Conservation (phyloP, 2,888 invertebrate genomes). For the Adelphocoris suturalis region DNA sequence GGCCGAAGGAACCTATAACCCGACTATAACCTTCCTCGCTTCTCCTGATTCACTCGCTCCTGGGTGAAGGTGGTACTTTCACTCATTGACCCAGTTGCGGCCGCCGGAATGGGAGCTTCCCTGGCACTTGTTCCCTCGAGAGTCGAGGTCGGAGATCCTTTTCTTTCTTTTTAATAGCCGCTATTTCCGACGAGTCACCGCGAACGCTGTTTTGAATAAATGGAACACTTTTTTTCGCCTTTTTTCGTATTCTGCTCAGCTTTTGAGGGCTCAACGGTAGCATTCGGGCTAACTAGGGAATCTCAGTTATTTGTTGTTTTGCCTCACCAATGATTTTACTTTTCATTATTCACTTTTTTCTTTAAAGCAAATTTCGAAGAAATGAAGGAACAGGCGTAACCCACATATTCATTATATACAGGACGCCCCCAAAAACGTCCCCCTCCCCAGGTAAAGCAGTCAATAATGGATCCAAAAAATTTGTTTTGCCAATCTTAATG, state of each 20-base stretch:
- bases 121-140: not conserved
- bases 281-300: not conserved
- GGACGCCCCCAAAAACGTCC: no score
- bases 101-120: slow-evolving; percentile 13
- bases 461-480: no score
- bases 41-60: not conserved
- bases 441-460: no score
- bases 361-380: no score
- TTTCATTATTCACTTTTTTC: no score
- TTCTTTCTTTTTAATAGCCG: slow-evolving; percentile 31
- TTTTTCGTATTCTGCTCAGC: not conserved
- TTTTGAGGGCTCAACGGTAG: not conserved
- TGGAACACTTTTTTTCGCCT: not conserved
- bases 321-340: no score
- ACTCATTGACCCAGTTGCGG: slow-evolving; percentile 45
- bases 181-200: slow-evolving; percentile 9
- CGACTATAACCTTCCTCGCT: not conserved
- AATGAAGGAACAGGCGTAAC: no score
- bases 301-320: not conserved
- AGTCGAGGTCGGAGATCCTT: slow-evolving; percentile 1
- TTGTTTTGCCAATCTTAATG: no score
- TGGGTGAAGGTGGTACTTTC: slow-evolving; percentile 46
- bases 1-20: not conserved
- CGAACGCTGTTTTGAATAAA: slow-evolving; percentile 22
- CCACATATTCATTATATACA: no score